Conservation (phyloP, 1,140 invertebrate species). For the Teleogryllus occipitalis region DNA sequence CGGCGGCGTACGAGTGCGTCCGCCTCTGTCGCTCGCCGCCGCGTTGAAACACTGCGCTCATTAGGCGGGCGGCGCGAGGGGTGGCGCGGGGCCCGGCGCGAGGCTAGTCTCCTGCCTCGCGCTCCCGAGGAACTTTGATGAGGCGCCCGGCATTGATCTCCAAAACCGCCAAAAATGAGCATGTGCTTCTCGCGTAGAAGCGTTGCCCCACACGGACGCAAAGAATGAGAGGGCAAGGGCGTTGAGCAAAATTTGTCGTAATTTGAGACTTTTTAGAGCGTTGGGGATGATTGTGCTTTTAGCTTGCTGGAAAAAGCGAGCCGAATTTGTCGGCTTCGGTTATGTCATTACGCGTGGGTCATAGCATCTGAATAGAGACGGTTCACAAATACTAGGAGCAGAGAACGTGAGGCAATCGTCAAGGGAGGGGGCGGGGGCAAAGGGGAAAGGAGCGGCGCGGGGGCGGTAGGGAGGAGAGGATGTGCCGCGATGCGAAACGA, state of each 20-base stretch:
- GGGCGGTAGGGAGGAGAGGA: background rate
- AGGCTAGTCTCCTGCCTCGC: background rate
- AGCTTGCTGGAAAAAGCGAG: no score
- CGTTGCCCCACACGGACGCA: no score
- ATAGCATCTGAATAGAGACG: no score
- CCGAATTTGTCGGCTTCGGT: no score
- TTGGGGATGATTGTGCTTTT: no score
- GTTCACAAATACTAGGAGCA: slow-evolving; percentile 3
- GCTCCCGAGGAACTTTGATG: background rate
- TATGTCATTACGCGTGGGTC: no score
- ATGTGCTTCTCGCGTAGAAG: no score
- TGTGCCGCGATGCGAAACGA: background rate
- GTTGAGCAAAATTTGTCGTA: no score
- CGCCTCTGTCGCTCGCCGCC: background rate
- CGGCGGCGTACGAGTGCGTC: background rate
- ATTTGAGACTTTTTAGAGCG: no score
- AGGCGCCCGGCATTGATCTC: background rate
- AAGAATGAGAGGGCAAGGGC: no score
- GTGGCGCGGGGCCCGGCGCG: background rate
- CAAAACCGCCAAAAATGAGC: background rate
- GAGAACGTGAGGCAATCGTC: slow-evolving; percentile 14
- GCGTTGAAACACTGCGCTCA: slow-evolving; percentile 3
- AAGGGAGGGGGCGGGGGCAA: background rate
- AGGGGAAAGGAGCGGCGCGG: background rate
- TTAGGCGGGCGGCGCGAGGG: background rate